Conservation (phyloP, 2,797 vertebrate species). For the Channa striata region DNA sequence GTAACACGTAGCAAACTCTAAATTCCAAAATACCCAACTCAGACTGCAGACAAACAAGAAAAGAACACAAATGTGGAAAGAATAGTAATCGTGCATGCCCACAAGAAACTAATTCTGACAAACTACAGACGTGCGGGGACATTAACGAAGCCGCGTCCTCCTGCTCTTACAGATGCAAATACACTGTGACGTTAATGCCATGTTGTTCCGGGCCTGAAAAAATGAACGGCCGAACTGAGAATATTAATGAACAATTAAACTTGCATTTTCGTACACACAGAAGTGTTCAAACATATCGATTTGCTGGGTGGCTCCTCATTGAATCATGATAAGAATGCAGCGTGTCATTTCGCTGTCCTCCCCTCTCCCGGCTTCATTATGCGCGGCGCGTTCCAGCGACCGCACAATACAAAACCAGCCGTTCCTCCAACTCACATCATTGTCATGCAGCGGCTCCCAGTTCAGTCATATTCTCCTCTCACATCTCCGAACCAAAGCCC, state of each 20-base stretch:
- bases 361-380: conserved; percentile 43
- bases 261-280: neutral
- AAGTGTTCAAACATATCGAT: neutral
- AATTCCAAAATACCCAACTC: conserved; percentile 24
- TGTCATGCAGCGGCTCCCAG: conserved; percentile 72
- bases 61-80: neutral
- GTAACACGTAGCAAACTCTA: conserved; percentile 15
- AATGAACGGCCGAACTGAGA: neutral
- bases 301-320: conserved; percentile 1
- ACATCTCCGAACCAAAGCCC: conserved; percentile 71
- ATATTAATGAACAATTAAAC: neutral
- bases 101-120: neutral
- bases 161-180: conserved; percentile 8
- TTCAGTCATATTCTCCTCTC: conserved; percentile 66
- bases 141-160: neutral
- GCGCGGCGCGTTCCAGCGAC: conserved; percentile 31
- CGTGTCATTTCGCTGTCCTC: conserved; percentile 29
- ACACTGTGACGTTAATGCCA: neutral
- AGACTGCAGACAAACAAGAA: conserved; percentile 23
- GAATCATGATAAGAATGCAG: conserved; percentile 19
- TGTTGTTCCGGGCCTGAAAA: neutral
- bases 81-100: conserved; percentile 17
- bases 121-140: neutral
- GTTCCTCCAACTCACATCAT: conserved; percentile 62
- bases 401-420: conserved; percentile 55